Evolutionary conservation across 1,140 invertebrate genomes (phyloP).

Genomic region (Drosophila paulistorum): DNA sequence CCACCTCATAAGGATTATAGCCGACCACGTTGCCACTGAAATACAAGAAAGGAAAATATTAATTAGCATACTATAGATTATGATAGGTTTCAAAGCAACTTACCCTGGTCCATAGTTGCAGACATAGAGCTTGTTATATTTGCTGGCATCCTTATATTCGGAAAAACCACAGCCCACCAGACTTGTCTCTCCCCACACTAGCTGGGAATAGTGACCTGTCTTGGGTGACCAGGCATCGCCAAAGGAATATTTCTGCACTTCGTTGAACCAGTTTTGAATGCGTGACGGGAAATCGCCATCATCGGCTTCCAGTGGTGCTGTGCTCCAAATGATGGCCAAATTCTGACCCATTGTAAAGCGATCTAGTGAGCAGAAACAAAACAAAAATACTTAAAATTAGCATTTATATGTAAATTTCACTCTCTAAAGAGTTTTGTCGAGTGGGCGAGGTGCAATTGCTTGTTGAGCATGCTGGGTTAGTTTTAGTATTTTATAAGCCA

Average conservation of each 20-base stretch:
- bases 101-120: slow-evolving; percentile 94
- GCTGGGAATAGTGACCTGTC: slow-evolving; percentile 92
- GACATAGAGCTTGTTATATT: slow-evolving; percentile 92
- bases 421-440: too few relatives aligned
- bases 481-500: slow-evolving; percentile 72
- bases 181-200: slow-evolving; percentile 91
- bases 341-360: slow-evolving; percentile 93
- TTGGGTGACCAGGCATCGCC: slow-evolving; percentile 86
- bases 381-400: neutral
- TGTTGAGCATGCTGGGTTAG: slow-evolving; percentile 44
- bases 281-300: slow-evolving; percentile 89
- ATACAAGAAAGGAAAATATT: neutral
- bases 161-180: slow-evolving; percentile 92
- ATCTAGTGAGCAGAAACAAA: slow-evolving; percentile 78
- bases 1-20: slow-evolving; percentile 89
- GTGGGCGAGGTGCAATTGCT: slow-evolving; percentile 23
- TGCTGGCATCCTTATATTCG: slow-evolving; percentile 89
- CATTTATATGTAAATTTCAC: neutral
- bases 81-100: slow-evolving; percentile 47
- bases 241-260: slow-evolving; percentile 89
- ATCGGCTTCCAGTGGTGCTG: slow-evolving; percentile 86
- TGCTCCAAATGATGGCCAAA: slow-evolving; percentile 91
- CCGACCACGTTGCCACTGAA: slow-evolving; percentile 90
- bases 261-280: slow-evolving; percentile 91
- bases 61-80: neutral